Evolutionary conservation across 2,113 vertebrate genomes (phyloP).

Genomic region (Nasalis larvatus): DNA sequence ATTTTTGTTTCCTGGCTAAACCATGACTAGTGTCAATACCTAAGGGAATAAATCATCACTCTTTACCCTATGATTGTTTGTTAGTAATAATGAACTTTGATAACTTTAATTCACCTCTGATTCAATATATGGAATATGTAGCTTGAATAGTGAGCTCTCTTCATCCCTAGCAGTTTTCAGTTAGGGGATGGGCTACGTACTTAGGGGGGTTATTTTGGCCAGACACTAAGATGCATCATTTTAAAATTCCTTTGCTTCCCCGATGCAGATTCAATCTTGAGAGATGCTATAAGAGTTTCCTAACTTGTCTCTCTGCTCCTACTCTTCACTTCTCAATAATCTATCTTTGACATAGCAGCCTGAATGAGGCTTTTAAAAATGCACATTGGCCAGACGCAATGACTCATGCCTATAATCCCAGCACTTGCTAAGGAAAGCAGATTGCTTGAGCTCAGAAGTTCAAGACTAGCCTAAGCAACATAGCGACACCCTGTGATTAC

Average conservation of each 20-base stretch:
- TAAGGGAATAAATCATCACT: background rate
- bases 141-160: background rate
- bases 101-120: background rate
- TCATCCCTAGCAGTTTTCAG: background rate
- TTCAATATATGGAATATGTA: background rate
- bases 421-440: too few species aligned
- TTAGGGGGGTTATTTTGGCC: background rate
- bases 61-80: background rate
- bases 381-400: background rate
- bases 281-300: background rate
- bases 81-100: background rate
- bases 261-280: background rate
- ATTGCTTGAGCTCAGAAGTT: background rate
- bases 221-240: background rate
- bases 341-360: background rate
- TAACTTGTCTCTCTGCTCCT: background rate
- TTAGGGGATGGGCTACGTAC: fast-evolving
- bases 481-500: too few species aligned
- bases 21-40: background rate
- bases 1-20: background rate
- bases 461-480: too few species aligned
- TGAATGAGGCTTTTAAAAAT: background rate
- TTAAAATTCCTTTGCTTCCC: background rate
- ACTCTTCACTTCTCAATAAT: background rate
- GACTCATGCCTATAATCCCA: too few species aligned